Conservation (phyloP, 2,888 invertebrate genomes). For the Amblyjoppa proteus region DNA sequence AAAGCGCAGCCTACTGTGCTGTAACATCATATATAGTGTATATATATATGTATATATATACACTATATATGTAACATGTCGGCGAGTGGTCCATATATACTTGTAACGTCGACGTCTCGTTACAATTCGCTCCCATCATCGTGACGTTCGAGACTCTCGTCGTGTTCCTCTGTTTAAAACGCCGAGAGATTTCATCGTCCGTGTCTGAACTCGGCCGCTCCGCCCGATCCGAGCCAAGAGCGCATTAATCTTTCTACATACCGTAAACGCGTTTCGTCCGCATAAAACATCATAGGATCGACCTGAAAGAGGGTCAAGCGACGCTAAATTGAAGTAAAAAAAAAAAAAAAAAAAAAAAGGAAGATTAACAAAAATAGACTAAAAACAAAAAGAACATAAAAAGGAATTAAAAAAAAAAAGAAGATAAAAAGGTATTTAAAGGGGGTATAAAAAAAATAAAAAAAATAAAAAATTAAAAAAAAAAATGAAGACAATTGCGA, state of each 20-base stretch:
- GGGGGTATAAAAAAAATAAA: too few species aligned
- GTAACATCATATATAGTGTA: neutral
- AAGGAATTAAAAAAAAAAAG: neutral
- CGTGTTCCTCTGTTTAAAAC: slow-evolving; percentile 20
- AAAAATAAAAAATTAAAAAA: neutral
- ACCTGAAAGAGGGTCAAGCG: neutral
- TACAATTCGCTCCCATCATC: slow-evolving; percentile 51
- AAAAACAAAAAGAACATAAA: neutral
- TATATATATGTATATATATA: too few species aligned
- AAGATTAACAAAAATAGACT: neutral
- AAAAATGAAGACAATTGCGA: neutral
- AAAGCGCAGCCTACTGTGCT: slow-evolving; percentile 18
- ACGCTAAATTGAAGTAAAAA: neutral
- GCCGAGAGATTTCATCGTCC: slow-evolving; percentile 55
- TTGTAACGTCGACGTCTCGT: slow-evolving; percentile 51
- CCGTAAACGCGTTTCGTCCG: slow-evolving; percentile 3
- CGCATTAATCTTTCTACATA: neutral
- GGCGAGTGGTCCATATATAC: slow-evolving; percentile 40
- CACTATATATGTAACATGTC: neutral
- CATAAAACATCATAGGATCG: neutral
- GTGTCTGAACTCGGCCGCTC: slow-evolving; percentile 40
- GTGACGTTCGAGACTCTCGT: slow-evolving; percentile 41
- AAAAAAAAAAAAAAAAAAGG: neutral
- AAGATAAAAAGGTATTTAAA: neutral
- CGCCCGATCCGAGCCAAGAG: neutral